Base-by-base conservation (phyloP, 2,888 invertebrate species). In the Scaptomyza tumidula region DNA sequence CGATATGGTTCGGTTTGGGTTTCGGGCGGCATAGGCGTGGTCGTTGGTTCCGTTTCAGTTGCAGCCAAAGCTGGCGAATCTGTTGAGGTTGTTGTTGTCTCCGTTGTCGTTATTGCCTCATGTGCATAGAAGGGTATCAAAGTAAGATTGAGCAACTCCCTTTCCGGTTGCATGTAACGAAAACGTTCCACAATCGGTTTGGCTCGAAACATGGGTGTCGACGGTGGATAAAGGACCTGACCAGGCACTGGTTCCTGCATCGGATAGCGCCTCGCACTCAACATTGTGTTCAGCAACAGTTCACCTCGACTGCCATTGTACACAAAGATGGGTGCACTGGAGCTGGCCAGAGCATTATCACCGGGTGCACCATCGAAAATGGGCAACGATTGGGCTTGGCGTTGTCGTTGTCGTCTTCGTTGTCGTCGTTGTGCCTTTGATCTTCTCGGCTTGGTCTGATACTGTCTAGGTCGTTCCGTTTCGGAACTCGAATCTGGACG, bases 181-280 rank as follows among this genome's bases (percentile, higher is more conserved):
- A 84, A 87, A 3, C 83, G 85, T 33, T 89, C 75, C 33, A 90
- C 82, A 19, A 90, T 79, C 0, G 89, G 90, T 41, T 86, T 88
- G 4, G 90, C 89, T 3, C 90, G 86, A 16, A 91, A 90, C 58
- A 90, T 80, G 19, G 91, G 86, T 16, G 89, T 80, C 14, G 71
- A 79, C 0, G 91, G 92, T 14, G 91, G 92, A 71, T 90, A 90
- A 6, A 92, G 80, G 1, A 90, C 73, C 59, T 91, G 90, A 0
- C 92, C 92, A 0, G 91, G 92, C 57, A 91, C 90, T 3, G 91
- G 91, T 55, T 92, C 92, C 67, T 90, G 89, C 91, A 92, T 91
- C 37, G 89, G 90, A 86, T 91, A 91, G 29, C 89, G 80, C n/a
- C 80, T 74, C 0, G 71, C 63, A 16, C 87, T 90, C 37, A 91